Evolutionary conservation across 2,888 invertebrate genomes (phyloP), one percentile per base, ranked within the genome.

Genomic region (Zaprionus bogoriensis): DNA sequence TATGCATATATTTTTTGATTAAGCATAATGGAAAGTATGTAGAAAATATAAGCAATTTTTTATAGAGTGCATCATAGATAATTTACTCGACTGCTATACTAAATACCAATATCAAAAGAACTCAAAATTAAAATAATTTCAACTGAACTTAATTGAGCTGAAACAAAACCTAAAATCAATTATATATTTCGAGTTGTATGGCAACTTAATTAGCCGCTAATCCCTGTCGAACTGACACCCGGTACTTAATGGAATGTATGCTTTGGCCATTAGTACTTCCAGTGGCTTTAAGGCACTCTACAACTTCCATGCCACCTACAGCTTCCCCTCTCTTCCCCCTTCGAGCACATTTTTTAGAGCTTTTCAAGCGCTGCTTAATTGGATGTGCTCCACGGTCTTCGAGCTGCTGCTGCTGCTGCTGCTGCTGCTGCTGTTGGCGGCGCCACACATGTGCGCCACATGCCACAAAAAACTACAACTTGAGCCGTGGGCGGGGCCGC

Each of bases 301-400:
- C 12, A 46, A n/a, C 38, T 7, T 1, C 25, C 1, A 5, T 22
- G 45, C 65, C 71, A 25, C 9, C 45, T 62, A 25, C 46, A 17
- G 23, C 20, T 41, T 32, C 23, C n/a, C n/a, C n/a, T n/a, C n/a
- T n/a, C n/a, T n/a, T n/a, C n/a, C n/a, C n/a, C n/a, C n/a, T n/a
- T n/a, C n/a, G n/a, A 71, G 41, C 66, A 77, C 58, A 62, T 81
- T 80, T 84, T 81, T 77, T 80, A 63, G 74, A 64, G 67, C 62
- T 70, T 58, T 84, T 80, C 64, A 65, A 71, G 71, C 71, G 83
- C 79, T 85, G 83, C 79, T 80, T 80, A 80, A 85, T 80, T 80
- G 80, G 80, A 80, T 80, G 80, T 78, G 65, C 67, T 73, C 59
- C 76, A 39, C 39, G 65, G 66, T 65, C 54, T n/a, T 22, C 57